Base-by-base conservation (phyloP, 2,797 vertebrate genomes). In the Gadopsis marmoratus region DNA sequence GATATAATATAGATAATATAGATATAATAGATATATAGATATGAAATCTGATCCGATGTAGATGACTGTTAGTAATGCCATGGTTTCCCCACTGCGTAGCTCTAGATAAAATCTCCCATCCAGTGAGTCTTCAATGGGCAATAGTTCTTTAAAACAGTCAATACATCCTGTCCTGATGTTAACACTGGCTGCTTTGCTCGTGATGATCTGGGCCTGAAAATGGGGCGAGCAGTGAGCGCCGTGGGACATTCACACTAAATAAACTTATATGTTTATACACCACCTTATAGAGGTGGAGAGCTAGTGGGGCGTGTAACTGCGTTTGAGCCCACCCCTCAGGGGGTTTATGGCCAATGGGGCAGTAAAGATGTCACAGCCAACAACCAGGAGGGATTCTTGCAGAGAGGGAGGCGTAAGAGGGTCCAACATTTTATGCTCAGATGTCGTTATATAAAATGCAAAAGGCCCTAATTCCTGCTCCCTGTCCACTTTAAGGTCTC, bases 211-310 rank as follows among this genome's bases (percentile, higher is more conserved):
- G 65, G 29, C 80, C 88, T 91, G 80, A 84, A 78, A 73, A 81
- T 64, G 33, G 67, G 41, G 70, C 21, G 59, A 84, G 79, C 84
- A 86, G 69, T 9, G 45, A 89, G 78, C 88, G 4, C 90, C 55
- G 29, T 72, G 29, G 94, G 94, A 92, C 88, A 59, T 94, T 94
- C 88, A 94, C 93, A 94, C 92, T 93, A 95, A 94, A 94, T 94
- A 95, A 95, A 95, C 87, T 81, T 94, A 92, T 95, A 93, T 93
- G 89, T 89, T 94, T 93, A 91, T 90, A 92, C 88, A 89, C 84
- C 62, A 72, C 71, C 14, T 68, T 86, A 83, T 84, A 74, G 79
- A 90, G 80, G 76, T 86, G 81, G 89, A 88, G 84, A 91, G 84
- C 89, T 92, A 94, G 93, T 95, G 94, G 88, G 88, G 87, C 89